Conservation (phyloP, 2,888 invertebrate genomes). For the Onchidella celtica region DNA sequence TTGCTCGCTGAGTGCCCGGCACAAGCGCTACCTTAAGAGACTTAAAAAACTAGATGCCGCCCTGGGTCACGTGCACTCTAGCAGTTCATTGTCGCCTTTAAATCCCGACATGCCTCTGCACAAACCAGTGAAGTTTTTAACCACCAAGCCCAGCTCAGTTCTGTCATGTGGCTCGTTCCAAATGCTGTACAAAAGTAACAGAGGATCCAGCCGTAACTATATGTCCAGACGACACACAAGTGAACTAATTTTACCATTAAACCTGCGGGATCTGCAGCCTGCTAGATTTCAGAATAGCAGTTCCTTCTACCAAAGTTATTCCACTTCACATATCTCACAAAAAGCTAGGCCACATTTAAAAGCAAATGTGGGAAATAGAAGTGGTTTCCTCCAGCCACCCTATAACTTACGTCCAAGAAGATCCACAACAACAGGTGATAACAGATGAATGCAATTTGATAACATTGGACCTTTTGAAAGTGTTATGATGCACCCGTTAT, state of each 20-base stretch:
- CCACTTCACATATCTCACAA: too few relatives aligned
- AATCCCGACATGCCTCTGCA: background rate
- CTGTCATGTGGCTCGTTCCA: slow-evolving; percentile 42
- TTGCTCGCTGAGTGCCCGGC: background rate
- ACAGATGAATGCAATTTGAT: too few relatives aligned
- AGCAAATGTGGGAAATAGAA: too few relatives aligned
- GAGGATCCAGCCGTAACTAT: background rate
- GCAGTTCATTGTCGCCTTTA: background rate
- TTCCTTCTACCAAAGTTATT: too few relatives aligned
- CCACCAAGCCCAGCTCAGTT: background rate
- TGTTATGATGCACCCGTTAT: too few relatives aligned
- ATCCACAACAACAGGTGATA: too few relatives aligned
- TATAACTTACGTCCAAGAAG: too few relatives aligned
- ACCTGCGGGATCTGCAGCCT: slow-evolving; percentile 19
- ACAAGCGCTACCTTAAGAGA: slow-evolving; percentile 10
- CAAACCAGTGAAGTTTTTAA: background rate
- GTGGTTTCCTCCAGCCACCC: too few relatives aligned
- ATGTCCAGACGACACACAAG: background rate
- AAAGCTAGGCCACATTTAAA: too few relatives aligned
- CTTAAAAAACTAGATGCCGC: slow-evolving; percentile 5
- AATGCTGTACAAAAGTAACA: slow-evolving; percentile 35
- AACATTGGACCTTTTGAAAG: too few relatives aligned
- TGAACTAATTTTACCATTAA: slow-evolving; percentile 19
- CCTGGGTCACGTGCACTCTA: background rate
- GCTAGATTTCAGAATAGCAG: too few relatives aligned